Evolutionary conservation across 2,888 invertebrate species (phyloP).

Genomic region (Drosophila sordidula): DNA sequence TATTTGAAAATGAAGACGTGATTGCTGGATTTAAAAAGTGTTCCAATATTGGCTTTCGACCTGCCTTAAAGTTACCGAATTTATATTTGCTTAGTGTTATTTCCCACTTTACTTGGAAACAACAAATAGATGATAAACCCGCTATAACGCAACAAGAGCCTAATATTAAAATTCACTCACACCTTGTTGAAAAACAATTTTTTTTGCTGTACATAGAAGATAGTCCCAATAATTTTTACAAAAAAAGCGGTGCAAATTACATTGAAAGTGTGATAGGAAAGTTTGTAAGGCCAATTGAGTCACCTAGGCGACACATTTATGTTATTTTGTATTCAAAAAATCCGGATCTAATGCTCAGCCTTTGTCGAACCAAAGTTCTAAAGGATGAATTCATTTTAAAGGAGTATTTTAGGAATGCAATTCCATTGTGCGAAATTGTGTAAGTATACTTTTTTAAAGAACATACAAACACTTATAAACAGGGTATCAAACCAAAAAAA

Average conservation of each 20-base stretch:
- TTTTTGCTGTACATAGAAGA: constrained; percentile 50
- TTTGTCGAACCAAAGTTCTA: constrained; percentile 38
- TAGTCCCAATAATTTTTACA: constrained; percentile 35
- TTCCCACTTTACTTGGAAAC: constrained; percentile 42
- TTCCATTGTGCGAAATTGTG: constrained; percentile 52
- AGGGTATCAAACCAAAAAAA: not conserved
- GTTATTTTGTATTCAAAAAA: constrained; percentile 56
- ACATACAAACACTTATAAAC: not conserved
- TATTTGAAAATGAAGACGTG: constrained; percentile 54
- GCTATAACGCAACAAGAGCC: not conserved
- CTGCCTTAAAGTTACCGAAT: constrained; percentile 16
- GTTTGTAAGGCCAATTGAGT: constrained; percentile 48
- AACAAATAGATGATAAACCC: constrained; percentile 7
- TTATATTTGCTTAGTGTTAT: constrained; percentile 47
- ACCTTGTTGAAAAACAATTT: constrained; percentile 47
- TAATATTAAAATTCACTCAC: constrained; percentile 2
- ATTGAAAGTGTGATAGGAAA: constrained; percentile 54
- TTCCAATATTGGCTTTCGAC: constrained; percentile 12
- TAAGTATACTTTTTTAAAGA: constrained; percentile 33
- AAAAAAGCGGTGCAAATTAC: constrained; percentile 1
- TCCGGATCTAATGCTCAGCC: constrained; percentile 48
- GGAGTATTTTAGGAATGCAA: constrained; percentile 58
- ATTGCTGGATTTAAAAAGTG: constrained; percentile 26
- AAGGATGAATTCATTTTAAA: constrained; percentile 41
- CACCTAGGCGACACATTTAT: constrained; percentile 42